Evolutionary conservation across 64 coral and sea anemone species (phyloP), one percentile per base, ranked within the genome.

Genomic region (Stylophora pistillata): DNA sequence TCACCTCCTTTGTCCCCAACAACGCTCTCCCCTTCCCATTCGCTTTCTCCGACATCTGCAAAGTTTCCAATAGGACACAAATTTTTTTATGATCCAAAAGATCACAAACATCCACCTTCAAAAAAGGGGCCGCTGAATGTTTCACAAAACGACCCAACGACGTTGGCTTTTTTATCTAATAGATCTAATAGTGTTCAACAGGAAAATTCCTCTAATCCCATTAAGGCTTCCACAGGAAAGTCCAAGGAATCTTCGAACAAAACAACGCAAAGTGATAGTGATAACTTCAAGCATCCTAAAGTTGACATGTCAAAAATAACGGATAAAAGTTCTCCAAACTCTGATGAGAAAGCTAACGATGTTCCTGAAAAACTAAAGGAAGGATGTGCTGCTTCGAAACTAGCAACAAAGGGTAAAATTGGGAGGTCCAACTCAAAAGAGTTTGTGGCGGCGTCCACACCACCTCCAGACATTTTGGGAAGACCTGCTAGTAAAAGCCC

Each of bases 81-180:
- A 5, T 53, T 84, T 84, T 84, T 84, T 37, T 84, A 84, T 63
- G 33, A 84, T 37, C 80, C 80, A 6, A 68, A 13, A 84, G 62
- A 84, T 14, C 32, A 52, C 52, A 60, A 70, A 53, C 14, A 11
- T 33, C 12, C 58, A 12, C 1, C n/a, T 0, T 53, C 80, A 11
- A 32, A 70, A 11, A 53, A 15, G 23, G 2, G 61, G 1, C 28
- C 33, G 37, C 37, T 47, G 3, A 25, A 11, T 69, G 61, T 12
- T 6, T 15, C 14, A 21, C 29, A 10, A 37, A 84, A 54, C 13
- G 80, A 84, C 5, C 80, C 62, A 52, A 12, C 9, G 53, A 53
- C 14, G 32, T n/a, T 84, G 61, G 30, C 21, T 0, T 15, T 14
- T 84, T 6, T 69, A 37, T 84, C 62, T 17, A 69, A 20, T 53